These are phyloP conservation scores for Pogoniulus pusillus DNA, from an alignment of 2,797 vertebrate species.

Conservation along the genomic window DNA sequence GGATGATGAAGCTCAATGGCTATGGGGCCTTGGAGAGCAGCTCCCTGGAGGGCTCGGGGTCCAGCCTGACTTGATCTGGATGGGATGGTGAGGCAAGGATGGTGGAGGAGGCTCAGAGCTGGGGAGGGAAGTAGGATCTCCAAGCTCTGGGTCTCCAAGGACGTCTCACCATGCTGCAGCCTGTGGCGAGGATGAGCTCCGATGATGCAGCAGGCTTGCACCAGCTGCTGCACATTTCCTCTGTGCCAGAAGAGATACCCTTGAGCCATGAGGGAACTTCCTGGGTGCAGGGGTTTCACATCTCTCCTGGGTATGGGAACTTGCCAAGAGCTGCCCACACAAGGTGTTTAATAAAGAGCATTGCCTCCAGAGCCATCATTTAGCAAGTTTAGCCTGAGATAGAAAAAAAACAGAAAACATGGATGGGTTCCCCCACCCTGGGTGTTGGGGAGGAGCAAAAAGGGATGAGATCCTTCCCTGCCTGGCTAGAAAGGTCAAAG, in stretches of 20 bases:
- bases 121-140: background rate
- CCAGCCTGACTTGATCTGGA: background rate
- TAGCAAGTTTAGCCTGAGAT: background rate
- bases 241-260: background rate
- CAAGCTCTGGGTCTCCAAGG: background rate
- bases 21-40: slow-evolving; percentile 81
- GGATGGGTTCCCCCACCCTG: background rate
- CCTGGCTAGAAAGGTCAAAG: background rate
- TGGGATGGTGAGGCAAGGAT: background rate
- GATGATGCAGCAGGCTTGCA: background rate
- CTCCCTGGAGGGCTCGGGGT: slow-evolving; percentile 59
- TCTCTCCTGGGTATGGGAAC: background rate
- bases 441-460: background rate
- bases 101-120: rapidly evolving
- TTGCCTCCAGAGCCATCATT: background rate
- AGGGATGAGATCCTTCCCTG: background rate
- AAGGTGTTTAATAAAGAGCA: slow-evolving; percentile 8
- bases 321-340: background rate
- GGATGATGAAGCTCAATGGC: slow-evolving; percentile 75
- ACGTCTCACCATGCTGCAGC: background rate
- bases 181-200: background rate
- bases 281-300: background rate
- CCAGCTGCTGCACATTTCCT: rapidly evolving
- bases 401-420: background rate
- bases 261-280: background rate